Evolutionary conservation across 1,140 invertebrate genomes (phyloP).

Genomic region (Parasteatoda tepidariorum): DNA sequence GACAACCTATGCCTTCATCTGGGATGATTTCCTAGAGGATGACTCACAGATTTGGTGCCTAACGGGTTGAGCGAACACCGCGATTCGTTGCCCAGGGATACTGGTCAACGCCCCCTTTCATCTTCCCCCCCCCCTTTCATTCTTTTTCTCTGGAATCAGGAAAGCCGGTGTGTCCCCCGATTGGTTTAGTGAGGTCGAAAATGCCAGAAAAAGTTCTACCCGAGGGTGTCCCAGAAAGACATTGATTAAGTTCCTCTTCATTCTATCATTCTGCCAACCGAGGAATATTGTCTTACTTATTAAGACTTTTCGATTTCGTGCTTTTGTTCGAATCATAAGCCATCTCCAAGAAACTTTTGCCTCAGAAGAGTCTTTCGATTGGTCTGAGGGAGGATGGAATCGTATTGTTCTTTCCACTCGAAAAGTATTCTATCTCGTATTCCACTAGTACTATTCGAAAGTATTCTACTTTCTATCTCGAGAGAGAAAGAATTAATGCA

Average conservation of each 20-base stretch:
- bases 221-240: background rate
- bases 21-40: background rate
- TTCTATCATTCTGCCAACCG: background rate
- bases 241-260: conserved; percentile 31
- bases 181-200: conserved; percentile 14
- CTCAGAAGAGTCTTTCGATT: too few species aligned
- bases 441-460: too few species aligned
- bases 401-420: too few species aligned
- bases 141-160: background rate
- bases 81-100: conserved; percentile 18
- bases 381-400: too few species aligned
- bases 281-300: conserved; percentile 32
- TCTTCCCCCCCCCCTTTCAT: background rate
- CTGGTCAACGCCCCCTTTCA: background rate
- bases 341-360: too few species aligned
- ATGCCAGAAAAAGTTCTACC: background rate
- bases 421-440: too few species aligned
- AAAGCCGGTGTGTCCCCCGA: background rate
- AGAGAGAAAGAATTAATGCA: too few species aligned
- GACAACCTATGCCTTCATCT: background rate
- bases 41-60: conserved; percentile 13
- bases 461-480: too few species aligned
- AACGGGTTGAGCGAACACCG: conserved; percentile 24
- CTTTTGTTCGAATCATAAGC: background rate
- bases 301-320: background rate